Evolutionary conservation across 2,797 vertebrate species (phyloP).

Genomic region (Ibycter americanus): DNA sequence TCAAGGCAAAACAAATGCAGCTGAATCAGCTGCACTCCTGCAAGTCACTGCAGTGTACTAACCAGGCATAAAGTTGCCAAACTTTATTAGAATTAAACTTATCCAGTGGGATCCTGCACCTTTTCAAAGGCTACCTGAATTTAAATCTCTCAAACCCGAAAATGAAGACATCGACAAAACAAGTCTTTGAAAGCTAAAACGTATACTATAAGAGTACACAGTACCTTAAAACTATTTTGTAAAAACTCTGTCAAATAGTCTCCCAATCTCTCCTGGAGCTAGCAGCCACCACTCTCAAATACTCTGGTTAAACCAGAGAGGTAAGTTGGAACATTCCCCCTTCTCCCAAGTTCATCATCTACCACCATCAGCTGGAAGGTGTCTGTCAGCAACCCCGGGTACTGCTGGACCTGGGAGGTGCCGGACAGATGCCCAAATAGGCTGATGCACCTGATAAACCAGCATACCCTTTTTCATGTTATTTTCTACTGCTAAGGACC

Average conservation of each 20-base stretch:
- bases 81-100: neutral
- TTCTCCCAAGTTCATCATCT: neutral
- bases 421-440: neutral
- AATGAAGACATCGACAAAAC: neutral
- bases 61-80: neutral
- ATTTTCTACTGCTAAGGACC: neutral
- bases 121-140: neutral
- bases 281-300: neutral
- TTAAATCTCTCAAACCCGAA: neutral
- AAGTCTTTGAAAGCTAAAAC: neutral
- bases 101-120: neutral
- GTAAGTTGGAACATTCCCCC: neutral
- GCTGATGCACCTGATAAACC: no score
- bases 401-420: neutral
- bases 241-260: neutral
- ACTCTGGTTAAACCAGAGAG: neutral
- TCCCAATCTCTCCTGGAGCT: neutral
- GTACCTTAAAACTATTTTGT: neutral
- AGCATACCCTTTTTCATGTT: neutral
- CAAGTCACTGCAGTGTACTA: neutral
- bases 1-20: neutral
- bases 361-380: neutral
- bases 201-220: neutral
- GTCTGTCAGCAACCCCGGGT: neutral
- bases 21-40: neutral